phyloP scores from a whole-genome alignment of 2,113 vertebrate genomes.

The Bubo bubo region DNA sequence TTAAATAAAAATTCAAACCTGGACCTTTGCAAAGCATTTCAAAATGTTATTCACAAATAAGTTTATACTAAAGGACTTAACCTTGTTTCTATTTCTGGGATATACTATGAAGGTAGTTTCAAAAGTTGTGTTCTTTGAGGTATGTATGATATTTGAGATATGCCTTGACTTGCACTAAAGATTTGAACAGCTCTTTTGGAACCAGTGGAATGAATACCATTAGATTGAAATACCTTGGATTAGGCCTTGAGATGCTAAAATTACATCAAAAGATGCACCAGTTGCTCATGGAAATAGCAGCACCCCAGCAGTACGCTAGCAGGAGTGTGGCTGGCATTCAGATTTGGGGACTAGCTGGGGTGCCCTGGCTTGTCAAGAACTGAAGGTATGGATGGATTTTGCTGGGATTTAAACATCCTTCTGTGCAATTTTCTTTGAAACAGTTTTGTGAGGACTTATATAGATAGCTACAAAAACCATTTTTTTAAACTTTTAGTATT shows the following conservation, averaged over 20 bases:
- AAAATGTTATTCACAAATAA: neutral
- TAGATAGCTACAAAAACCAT: accelerated
- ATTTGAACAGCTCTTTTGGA: neutral
- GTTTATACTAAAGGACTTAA: neutral
- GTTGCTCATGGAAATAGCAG: neutral
- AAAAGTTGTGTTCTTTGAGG: neutral
- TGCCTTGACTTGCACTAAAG: neutral
- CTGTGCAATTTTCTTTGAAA: neutral
- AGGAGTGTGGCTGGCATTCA: neutral
- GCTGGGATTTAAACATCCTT: neutral
- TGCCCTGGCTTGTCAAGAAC: neutral
- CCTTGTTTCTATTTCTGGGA: neutral
- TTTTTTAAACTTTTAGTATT: neutral
- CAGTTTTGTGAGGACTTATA: neutral
- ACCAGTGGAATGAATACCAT: neutral
- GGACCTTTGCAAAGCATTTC: neutral
- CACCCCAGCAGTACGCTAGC: accelerated
- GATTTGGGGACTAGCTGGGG: neutral
- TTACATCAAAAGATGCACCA: neutral
- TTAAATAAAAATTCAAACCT: neutral
- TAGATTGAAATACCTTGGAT: neutral
- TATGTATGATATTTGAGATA: neutral
- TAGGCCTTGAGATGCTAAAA: neutral
- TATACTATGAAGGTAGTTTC: neutral
- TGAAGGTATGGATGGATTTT: neutral